A percentile compares a stretch with the other conserved stretches of the same genome.
These are phyloP conservation scores for Prionailurus viverrinus DNA, from an alignment of 2,113 vertebrate genomes.

Conservation along the genomic window DNA sequence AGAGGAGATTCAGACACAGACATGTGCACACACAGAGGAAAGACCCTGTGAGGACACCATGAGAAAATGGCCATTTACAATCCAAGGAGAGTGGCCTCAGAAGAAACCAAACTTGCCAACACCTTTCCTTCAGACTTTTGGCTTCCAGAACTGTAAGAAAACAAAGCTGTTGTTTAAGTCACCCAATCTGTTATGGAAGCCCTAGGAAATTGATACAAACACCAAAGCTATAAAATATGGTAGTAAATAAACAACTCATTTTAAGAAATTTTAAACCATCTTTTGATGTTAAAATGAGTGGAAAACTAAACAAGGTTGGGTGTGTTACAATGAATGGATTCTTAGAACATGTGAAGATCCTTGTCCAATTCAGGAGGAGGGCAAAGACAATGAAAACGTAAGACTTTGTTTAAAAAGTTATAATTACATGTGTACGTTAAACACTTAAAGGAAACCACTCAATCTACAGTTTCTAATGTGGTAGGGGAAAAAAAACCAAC, in stretches of 20 bases:
- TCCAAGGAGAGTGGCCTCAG: not conserved
- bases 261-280: not conserved
- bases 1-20: not conserved
- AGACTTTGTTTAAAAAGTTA: not conserved
- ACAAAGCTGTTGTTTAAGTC: not conserved
- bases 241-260: not conserved
- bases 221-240: not conserved
- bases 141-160: not conserved
- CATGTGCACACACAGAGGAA: fast-evolving
- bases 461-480: not conserved
- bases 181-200: not conserved
- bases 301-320: not conserved
- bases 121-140: not conserved
- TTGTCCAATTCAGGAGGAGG: not conserved
- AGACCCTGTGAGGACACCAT: not conserved
- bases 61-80: not conserved
- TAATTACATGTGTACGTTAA: not conserved
- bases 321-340: not conserved
- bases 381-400: not conserved
- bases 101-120: not conserved
- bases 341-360: not conserved
- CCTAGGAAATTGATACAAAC: not conserved
- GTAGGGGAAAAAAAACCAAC: not conserved
- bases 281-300: not conserved
- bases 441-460: not conserved